These are phyloP conservation scores for Scalopus aquaticus DNA, from an alignment of 2,113 vertebrate genomes.

Conservation along the genomic window DNA sequence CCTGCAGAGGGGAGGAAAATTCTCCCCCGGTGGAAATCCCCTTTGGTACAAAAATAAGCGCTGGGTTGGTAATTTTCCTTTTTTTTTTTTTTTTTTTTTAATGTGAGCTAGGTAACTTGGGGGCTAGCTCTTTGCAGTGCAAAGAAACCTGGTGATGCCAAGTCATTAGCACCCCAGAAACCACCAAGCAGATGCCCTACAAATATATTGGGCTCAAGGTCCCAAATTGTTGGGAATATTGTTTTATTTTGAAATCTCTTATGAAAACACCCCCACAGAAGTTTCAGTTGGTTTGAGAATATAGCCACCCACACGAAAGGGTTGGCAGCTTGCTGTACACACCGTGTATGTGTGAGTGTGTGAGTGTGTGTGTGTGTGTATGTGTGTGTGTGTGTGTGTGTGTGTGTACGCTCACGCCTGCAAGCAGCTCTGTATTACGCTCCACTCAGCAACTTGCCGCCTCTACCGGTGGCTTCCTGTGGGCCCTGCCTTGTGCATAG, in stretches of 20 bases:
- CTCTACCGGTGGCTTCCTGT: neutral
- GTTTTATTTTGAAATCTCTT: constrained; percentile 48
- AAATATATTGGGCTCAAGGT: neutral
- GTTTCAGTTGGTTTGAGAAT: constrained; percentile 33
- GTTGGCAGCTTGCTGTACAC: neutral
- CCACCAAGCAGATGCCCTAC: neutral
- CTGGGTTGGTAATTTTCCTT: neutral
- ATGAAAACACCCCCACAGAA: constrained; percentile 44
- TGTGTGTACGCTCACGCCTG: fast-evolving
- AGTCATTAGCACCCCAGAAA: neutral
- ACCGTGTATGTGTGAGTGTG: neutral
- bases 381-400: neutral
- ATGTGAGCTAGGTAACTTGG: neutral
- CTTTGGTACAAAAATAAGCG: constrained; percentile 67
- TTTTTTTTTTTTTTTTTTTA: neutral
- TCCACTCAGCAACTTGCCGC: neutral
- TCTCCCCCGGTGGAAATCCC: constrained; percentile 64
- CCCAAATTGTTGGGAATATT: neutral
- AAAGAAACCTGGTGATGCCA: neutral
- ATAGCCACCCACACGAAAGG: constrained; percentile 28
- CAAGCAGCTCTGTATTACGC: neutral
- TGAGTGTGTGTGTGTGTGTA: fast-evolving
- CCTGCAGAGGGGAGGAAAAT: constrained; percentile 13
- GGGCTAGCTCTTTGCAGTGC: constrained; percentile 16
- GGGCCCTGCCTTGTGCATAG: neutral